phyloP scores from a whole-genome alignment of 2,113 vertebrate species.

The Urocolius indicus region DNA sequence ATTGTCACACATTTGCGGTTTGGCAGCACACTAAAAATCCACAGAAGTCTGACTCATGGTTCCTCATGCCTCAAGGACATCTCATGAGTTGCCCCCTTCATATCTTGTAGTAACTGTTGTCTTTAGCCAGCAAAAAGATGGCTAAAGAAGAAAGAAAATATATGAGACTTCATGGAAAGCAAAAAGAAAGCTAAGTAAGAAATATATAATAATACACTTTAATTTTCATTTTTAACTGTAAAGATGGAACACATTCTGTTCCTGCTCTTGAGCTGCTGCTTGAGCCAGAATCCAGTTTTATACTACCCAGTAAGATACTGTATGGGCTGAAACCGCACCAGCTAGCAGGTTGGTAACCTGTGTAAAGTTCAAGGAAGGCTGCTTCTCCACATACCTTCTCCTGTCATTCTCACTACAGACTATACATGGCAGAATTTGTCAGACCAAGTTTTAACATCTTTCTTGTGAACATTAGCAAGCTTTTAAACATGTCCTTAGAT shows the following conservation, averaged over 20 bases:
- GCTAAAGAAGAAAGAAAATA: background rate
- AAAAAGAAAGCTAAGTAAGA: background rate
- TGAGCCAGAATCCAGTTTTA: background rate
- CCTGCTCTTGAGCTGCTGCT: background rate
- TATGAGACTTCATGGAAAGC: background rate
- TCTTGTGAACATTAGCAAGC: background rate
- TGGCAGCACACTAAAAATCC: background rate
- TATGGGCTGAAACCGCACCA: background rate
- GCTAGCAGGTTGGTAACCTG: background rate
- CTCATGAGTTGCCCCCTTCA: background rate
- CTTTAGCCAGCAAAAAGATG: background rate
- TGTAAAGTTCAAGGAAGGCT: background rate
- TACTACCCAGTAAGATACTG: background rate
- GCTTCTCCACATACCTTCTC: background rate
- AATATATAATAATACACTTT: background rate
- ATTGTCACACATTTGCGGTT: background rate
- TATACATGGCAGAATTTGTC: background rate
- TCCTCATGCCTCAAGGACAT: background rate
- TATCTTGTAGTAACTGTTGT: background rate
- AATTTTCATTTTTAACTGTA: background rate
- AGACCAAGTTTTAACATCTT: background rate
- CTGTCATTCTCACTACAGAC: background rate
- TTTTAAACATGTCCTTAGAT: background rate
- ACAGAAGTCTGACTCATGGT: background rate
- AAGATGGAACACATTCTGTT: background rate